Evolutionary conservation across 1,140 invertebrate genomes (phyloP).

Genomic region (Ceratoteleas bidentatus): DNA sequence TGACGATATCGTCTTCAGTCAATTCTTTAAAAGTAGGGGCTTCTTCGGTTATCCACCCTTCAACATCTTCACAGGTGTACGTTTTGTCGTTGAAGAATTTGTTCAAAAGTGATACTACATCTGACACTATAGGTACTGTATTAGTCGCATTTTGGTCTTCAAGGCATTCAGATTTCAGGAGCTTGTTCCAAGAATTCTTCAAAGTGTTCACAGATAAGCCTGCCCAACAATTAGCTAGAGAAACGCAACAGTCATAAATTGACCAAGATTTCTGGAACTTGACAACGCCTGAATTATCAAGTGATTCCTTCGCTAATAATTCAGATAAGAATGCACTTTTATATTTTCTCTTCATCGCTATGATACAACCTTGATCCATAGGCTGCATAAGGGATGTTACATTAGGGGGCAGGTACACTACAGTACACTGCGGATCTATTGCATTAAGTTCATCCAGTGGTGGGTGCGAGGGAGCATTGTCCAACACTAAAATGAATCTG

Average conservation of each 20-base stretch:
- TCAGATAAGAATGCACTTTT: conserved; percentile 13
- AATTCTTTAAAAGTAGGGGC: conserved; percentile 4
- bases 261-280: conserved; percentile 7
- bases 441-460: conserved; percentile 6
- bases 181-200: conserved; percentile 1
- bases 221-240: conserved; percentile 9
- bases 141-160: background rate
- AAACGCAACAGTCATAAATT: background rate
- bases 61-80: conserved; percentile 4
- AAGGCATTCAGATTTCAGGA: background rate
- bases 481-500: conserved; percentile 19
- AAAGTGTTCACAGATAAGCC: background rate
- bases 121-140: background rate
- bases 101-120: conserved; percentile 2
- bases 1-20: conserved; percentile 12
- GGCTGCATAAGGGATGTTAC: conserved; percentile 25
- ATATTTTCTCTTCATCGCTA: conserved; percentile 16
- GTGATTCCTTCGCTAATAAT: conserved; percentile 12
- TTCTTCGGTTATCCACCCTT: conserved; percentile 8
- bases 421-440: background rate
- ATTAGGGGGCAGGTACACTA: conserved; percentile 23
- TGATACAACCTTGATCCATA: no score
- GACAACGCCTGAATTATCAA: background rate
- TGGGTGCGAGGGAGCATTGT: conserved; percentile 19
- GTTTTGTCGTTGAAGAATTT: background rate